These are phyloP conservation scores for Penaeus chinensis DNA, from an alignment of 1,140 invertebrate species.

Conservation along the genomic window DNA sequence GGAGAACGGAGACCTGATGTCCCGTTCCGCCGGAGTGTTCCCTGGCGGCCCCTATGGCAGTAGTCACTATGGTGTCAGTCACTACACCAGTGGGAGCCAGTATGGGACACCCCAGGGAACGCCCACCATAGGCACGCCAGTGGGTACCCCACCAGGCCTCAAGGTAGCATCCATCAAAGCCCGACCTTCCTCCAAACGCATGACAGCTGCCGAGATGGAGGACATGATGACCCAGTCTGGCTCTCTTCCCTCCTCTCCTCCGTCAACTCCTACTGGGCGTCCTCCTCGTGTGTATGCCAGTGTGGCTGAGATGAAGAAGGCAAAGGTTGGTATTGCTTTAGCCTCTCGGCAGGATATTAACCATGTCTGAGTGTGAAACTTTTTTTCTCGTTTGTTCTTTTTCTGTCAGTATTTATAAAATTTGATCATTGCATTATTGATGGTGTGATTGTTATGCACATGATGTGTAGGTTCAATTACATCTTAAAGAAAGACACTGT, in stretches of 20 bases:
- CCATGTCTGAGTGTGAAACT: not conserved
- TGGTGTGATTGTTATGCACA: too few species aligned
- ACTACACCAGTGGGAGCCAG: constrained; percentile 40
- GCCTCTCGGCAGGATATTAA: constrained; percentile 17
- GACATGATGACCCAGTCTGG: constrained; percentile 67
- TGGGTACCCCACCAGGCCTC: constrained; percentile 48
- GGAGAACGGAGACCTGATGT: constrained; percentile 58
- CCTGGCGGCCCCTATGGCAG: not conserved
- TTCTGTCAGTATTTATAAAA: not conserved
- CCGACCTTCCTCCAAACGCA: constrained; percentile 68
- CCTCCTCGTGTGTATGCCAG: constrained; percentile 85
- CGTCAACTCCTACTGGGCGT: constrained; percentile 52
- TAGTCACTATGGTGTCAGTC: constrained; percentile 31
- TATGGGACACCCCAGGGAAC: constrained; percentile 49
- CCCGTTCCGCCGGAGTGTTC: constrained; percentile 44
- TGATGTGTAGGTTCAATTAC: too few species aligned
- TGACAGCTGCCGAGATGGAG: constrained; percentile 68
- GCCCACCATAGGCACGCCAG: constrained; percentile 44
- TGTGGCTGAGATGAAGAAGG: constrained; percentile 94
- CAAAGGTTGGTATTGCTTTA: constrained; percentile 74
- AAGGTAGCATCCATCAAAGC: constrained; percentile 71
- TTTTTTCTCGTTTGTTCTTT: not conserved
- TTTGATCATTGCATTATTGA: not conserved
- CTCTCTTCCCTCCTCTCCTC: constrained; percentile 62
- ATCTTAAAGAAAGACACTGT: too few species aligned